Base-by-base conservation (phyloP, 2,888 invertebrate species). In the Caradrina clavipalpis region DNA sequence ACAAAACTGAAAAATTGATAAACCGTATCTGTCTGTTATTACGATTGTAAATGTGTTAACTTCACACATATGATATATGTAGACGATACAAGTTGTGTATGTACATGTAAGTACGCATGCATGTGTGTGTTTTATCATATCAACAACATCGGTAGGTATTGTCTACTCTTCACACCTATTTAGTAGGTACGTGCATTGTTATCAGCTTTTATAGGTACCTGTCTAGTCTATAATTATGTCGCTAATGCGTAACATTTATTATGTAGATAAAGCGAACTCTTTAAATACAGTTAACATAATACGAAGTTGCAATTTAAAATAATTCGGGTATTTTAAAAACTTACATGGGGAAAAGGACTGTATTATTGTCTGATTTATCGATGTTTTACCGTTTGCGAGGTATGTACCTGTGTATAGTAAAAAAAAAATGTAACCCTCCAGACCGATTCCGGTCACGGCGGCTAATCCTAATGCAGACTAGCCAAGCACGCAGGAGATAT, bases 101-200 rank as follows among this genome's bases (percentile, higher is more conserved):
- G 19, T 51, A 50, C 22, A 53, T 56, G 15, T 50, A 50, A 6
- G 19, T 51, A 11, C 4, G 17, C 51, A 31, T 45, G 31, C 51
- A 11, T 56, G 35, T 58, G 49, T 69, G 58, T n/a, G 47, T 64
- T 35, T 57, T 58, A 73, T 80, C 74, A 74, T 81, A 80, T 80
- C 70, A 67, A 50, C 49, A 45, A 62, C 60, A 79, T 80, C 65
- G 35, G 17, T 49, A 64, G 35, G 17, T 51, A 64, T 55, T 60
- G 65, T 78, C 75, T 75, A 55, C 71, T 72, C 68, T 61, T 66
- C 50, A 64, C 57, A 69, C 50, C 45, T 61, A 58, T 31, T 45
- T 45, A 45, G 45, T 56, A 54, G 42, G 56, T 57, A 60, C 56
- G 47, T 65, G 49, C 57, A 66, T 68, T 69, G 74, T 70, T 80